These are phyloP conservation scores for Tupaia chinensis DNA, from an alignment of 2,113 vertebrate genomes.

Conservation along the genomic window DNA sequence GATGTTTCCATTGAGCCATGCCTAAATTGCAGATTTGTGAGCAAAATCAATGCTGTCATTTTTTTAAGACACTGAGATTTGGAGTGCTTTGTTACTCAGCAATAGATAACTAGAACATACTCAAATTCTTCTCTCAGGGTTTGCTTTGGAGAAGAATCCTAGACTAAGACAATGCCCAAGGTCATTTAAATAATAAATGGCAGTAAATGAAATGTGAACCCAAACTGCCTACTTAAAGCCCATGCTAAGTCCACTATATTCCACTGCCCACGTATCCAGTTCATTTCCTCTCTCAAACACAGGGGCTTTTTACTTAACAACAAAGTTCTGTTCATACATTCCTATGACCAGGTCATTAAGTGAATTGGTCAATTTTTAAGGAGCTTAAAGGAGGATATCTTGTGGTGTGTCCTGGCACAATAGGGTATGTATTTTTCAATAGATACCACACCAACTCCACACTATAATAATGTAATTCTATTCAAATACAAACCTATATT, in stretches of 20 bases:
- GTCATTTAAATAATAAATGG: conserved; percentile 3
- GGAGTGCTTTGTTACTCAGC: background rate
- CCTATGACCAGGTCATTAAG: no score
- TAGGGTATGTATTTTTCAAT: no score
- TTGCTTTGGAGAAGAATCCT: conserved; percentile 4
- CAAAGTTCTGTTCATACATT: no score
- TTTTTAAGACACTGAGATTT: conserved; percentile 15
- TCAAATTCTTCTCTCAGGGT: conserved; percentile 29
- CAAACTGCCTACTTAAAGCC: background rate
- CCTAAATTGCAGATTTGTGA: background rate
- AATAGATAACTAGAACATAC: background rate
- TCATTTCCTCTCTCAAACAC: conserved; percentile 14
- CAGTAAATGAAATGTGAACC: background rate
- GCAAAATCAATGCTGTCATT: conserved; percentile 9
- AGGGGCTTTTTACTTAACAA: background rate
- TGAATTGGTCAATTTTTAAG: no score
- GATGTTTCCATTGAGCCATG: background rate
- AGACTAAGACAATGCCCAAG: background rate
- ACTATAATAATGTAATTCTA: no score
- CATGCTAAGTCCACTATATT: background rate
- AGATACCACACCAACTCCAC: no score
- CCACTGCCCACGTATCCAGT: background rate
- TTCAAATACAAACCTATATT: no score
- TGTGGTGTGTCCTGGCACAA: no score
- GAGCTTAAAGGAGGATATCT: no score